Percentiles rank a stretch among this genome's conserved stretches.
Evolutionary conservation across 2,797 vertebrate species (phyloP).

Genomic region (Melanotaenia boesemani): DNA sequence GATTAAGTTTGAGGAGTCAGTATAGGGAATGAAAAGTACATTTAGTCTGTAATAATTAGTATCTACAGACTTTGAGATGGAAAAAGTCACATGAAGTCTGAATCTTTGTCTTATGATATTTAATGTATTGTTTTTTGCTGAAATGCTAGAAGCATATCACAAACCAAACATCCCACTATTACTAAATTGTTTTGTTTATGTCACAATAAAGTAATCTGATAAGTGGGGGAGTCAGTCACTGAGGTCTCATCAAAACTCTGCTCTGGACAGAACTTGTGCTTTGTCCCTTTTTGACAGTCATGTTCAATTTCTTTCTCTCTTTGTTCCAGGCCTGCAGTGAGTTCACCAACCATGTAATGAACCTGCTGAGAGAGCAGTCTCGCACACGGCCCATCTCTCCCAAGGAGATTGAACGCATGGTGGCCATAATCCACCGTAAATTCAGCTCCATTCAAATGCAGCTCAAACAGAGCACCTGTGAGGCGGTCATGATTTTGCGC

Average conservation of each 20-base stretch:
- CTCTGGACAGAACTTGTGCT: constrained; percentile 20
- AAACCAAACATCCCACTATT: not conserved
- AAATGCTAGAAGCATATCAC: not conserved
- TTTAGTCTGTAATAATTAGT: not conserved
- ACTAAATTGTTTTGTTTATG: not conserved
- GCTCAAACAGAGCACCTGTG: constrained; percentile 95
- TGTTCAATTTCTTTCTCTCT: constrained; percentile 39
- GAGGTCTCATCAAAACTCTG: constrained; percentile 19
- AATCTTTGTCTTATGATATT: not conserved
- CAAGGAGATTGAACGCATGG: constrained; percentile 95
- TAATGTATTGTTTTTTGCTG: not conserved
- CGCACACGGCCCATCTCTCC: constrained; percentile 92
- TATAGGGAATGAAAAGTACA: not conserved
- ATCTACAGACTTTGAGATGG: not conserved
- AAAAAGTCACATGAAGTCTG: not conserved
- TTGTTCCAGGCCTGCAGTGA: constrained; percentile 89
- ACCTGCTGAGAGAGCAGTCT: constrained; percentile 94
- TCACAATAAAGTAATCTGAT: not conserved
- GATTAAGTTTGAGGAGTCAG: not conserved
- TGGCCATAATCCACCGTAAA: constrained; percentile 94
- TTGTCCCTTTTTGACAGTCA: constrained; percentile 22
- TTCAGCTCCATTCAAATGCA: constrained; percentile 97
- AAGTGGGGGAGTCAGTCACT: not conserved
- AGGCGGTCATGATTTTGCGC: constrained; percentile 94
- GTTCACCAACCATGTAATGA: constrained; percentile 96